Percentiles rank a stretch among this genome's conserved stretches.
phyloP scores from a whole-genome alignment of 2,888 invertebrate genomes.

The Drosophila buzzatii region DNA sequence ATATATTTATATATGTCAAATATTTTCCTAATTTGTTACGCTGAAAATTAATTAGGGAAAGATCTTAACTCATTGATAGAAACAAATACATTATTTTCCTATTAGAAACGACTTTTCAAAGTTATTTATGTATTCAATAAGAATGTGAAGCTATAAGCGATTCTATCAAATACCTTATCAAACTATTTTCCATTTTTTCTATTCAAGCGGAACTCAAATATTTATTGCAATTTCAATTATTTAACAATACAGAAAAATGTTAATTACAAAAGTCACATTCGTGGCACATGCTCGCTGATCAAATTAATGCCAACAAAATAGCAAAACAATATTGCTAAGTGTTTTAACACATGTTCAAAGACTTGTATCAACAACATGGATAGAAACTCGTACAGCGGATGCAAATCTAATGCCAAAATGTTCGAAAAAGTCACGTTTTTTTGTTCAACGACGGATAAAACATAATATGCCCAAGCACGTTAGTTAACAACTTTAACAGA shows the following conservation, averaged over 20 bases:
- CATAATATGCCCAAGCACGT: conserved; percentile 36
- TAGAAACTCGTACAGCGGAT: conserved; percentile 29
- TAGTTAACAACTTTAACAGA: conserved; percentile 19
- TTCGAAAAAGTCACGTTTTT: conserved; percentile 43
- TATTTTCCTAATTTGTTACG: too few relatives aligned
- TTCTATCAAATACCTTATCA: neutral
- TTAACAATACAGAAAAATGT: conserved; percentile 12
- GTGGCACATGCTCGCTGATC: conserved; percentile 26
- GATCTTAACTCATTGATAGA: too few relatives aligned
- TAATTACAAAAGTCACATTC: conserved; percentile 47
- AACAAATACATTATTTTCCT: neutral
- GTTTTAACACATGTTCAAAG: conserved; percentile 46
- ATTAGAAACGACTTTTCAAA: neutral
- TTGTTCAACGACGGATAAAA: neutral
- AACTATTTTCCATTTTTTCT: neutral
- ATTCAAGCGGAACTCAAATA: conserved; percentile 1
- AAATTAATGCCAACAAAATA: conserved; percentile 22
- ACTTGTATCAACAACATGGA: conserved; percentile 25
- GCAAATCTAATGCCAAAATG: conserved; percentile 45
- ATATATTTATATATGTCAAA: too few relatives aligned
- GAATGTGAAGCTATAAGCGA: neutral
- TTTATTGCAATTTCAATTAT: conserved; percentile 14
- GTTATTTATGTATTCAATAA: neutral
- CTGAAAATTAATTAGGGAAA: too few relatives aligned
- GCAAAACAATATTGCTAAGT: conserved; percentile 34